Percentiles rank a stretch among this genome's conserved stretches.
phyloP scores from a whole-genome alignment of 2,113 vertebrate species.

The Herpailurus yagouaroundi region DNA sequence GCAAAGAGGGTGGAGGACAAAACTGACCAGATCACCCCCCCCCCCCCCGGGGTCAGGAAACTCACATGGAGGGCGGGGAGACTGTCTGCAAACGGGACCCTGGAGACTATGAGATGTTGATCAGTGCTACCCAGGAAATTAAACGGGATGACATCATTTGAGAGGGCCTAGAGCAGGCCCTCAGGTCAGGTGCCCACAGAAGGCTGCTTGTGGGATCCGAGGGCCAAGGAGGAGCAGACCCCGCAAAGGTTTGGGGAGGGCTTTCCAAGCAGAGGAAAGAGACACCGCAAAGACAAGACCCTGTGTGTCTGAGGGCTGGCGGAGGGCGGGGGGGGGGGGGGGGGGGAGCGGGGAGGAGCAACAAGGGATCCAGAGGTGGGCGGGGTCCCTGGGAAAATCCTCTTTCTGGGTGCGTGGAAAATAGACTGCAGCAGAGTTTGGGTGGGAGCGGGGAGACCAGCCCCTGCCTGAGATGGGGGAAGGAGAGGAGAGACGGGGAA shows the following conservation, averaged over 20 bases:
- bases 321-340: too few relatives aligned
- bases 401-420: accelerated
- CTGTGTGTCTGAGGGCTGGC: not conserved
- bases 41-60: not conserved
- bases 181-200: not conserved
- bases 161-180: not conserved
- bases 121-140: not conserved
- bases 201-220: not conserved
- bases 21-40: not conserved
- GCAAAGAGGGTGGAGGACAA: too few relatives aligned
- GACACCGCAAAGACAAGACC: not conserved
- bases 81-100: accelerated
- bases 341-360: too few relatives aligned
- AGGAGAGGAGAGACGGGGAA: not conserved
- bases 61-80: accelerated
- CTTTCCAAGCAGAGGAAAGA: not conserved
- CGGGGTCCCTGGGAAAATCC: not conserved
- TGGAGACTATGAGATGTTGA: accelerated
- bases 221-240: not conserved
- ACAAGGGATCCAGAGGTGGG: accelerated
- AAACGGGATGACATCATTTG: too few relatives aligned
- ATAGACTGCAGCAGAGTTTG: accelerated
- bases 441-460: not conserved
- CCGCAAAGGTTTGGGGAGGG: not conserved
- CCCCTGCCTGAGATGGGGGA: not conserved